These are phyloP conservation scores for Ceratosolen fusciceps DNA, from an alignment of 1,140 invertebrate genomes.

Conservation along the genomic window DNA sequence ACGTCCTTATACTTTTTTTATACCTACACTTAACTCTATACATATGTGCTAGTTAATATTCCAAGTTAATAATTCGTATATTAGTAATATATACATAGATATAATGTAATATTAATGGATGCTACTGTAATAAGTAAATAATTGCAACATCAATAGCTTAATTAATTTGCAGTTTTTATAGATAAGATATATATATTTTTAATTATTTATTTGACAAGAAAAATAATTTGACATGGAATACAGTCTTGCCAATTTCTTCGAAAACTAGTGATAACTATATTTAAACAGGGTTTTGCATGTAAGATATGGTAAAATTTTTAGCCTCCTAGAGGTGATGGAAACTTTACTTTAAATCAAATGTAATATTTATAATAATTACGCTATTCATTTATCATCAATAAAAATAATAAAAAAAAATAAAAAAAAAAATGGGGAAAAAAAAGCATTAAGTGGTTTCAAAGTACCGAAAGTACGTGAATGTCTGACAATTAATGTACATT, in stretches of 20 bases:
- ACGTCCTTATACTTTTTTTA: too few relatives aligned
- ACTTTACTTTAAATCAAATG: conserved; percentile 22
- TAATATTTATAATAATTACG: background rate
- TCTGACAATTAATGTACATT: background rate
- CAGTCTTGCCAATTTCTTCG: conserved; percentile 46
- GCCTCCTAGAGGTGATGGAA: conserved; percentile 25
- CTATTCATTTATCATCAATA: conserved; percentile 7
- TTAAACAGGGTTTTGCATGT: conserved; percentile 42
- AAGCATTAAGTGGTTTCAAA: too few relatives aligned
- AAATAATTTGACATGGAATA: background rate
- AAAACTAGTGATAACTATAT: conserved; percentile 36
- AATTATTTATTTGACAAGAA: background rate
- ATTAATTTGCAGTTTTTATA: too few relatives aligned
- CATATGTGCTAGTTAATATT: too few relatives aligned
- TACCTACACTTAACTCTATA: too few relatives aligned
- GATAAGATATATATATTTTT: background rate
- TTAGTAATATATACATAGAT: too few relatives aligned
- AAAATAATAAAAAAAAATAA: too few relatives aligned
- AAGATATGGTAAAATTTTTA: conserved; percentile 41
- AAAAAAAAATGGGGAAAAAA: too few relatives aligned
- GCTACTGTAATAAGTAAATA: background rate
- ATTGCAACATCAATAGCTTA: background rate
- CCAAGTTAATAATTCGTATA: too few relatives aligned
- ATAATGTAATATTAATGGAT: too few relatives aligned
- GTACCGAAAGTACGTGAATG: background rate